Conservation (phyloP, 2,113 vertebrate genomes). For the Athene cunicularia region DNA sequence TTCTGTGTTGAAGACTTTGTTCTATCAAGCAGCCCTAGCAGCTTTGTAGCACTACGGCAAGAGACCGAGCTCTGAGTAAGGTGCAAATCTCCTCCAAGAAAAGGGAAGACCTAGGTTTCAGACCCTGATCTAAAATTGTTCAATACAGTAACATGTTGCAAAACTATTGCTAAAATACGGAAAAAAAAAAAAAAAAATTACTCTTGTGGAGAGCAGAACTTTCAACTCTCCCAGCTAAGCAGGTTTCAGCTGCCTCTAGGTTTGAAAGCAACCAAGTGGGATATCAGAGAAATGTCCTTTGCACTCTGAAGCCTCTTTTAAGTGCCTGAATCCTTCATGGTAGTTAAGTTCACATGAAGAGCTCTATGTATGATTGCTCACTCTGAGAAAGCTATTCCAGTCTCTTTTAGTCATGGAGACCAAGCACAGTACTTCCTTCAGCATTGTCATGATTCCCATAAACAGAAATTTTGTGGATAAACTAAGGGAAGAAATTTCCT, state of each 20-base stretch:
- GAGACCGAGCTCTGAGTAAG: not conserved
- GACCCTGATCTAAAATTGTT: not conserved
- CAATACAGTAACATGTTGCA: not conserved
- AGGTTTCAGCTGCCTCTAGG: not conserved
- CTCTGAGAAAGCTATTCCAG: not conserved
- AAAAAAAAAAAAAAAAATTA: too few relatives aligned
- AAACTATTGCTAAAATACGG: not conserved
- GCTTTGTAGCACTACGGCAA: not conserved
- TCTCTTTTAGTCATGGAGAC: not conserved
- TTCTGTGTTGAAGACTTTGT: not conserved
- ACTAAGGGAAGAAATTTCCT: not conserved
- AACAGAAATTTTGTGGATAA: not conserved
- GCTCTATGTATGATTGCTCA: accelerated
- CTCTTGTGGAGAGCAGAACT: not conserved
- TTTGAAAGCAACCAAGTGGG: not conserved
- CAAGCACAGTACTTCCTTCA: not conserved
- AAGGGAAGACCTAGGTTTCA: not conserved
- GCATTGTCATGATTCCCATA: not conserved
- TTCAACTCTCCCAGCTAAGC: not conserved
- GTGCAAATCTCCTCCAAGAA: not conserved
- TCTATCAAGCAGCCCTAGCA: not conserved
- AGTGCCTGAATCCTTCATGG: not conserved
- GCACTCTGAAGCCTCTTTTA: not conserved
- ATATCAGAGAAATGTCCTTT: not conserved
- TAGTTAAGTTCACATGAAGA: not conserved